These are phyloP conservation scores for Polylopha cassiicola DNA, from an alignment of 2,888 invertebrate genomes.

Conservation along the genomic window DNA sequence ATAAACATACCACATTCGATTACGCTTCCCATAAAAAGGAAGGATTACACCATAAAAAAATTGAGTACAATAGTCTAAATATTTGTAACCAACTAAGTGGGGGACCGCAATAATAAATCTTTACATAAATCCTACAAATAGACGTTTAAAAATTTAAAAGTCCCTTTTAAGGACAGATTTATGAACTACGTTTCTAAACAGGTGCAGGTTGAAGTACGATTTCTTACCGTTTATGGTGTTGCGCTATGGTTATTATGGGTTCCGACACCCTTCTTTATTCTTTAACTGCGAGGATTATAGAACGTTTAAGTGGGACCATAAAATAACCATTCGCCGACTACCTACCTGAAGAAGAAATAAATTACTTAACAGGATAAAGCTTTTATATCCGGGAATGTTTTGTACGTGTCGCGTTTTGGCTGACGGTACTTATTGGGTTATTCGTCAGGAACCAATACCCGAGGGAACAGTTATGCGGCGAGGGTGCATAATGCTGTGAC, in stretches of 20 bases:
- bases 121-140: conserved; percentile 29
- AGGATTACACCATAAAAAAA: conserved; percentile 1
- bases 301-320: conserved; percentile 71
- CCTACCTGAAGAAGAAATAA: conserved; percentile 74
- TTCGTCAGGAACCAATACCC: conserved; percentile 70
- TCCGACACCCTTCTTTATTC: conserved; percentile 64
- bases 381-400: conserved; percentile 71
- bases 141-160: conserved; percentile 35
- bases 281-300: conserved; percentile 68
- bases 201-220: conserved; percentile 55
- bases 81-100: conserved; percentile 9
- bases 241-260: conserved; percentile 61
- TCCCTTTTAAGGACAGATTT: conserved; percentile 52
- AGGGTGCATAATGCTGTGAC: conserved; percentile 70
- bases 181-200: conserved; percentile 52
- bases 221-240: conserved; percentile 60
- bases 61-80: conserved; percentile 2
- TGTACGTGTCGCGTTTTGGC: conserved; percentile 71
- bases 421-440: conserved; percentile 75
- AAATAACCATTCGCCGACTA: conserved; percentile 67
- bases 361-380: conserved; percentile 76
- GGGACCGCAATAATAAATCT: conserved; percentile 5
- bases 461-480: conserved; percentile 67
- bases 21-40: neutral
- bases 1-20: no score